These are phyloP conservation scores for Nasua narica DNA, from an alignment of 2,797 vertebrate species.

Conservation along the genomic window DNA sequence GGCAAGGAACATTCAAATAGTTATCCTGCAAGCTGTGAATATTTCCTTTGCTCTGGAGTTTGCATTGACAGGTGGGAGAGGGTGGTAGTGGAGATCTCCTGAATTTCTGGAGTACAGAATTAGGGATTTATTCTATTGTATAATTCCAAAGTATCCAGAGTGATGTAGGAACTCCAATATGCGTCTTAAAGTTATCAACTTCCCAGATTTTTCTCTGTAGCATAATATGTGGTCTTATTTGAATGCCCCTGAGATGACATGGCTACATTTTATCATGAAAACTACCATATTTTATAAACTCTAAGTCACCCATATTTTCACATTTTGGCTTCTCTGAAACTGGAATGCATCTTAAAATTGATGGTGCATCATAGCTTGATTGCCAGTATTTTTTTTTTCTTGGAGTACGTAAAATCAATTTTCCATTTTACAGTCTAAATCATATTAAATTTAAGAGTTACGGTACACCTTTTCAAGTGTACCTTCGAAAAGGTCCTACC, in stretches of 20 bases:
- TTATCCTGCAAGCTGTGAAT: neutral
- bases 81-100: neutral
- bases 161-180: neutral
- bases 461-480: neutral
- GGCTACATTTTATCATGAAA: neutral
- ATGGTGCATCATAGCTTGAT: neutral
- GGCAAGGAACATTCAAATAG: neutral
- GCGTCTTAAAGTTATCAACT: neutral
- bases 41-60: neutral
- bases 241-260: neutral
- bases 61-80: neutral
- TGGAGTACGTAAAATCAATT: neutral
- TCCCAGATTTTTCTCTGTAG: neutral
- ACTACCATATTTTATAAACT: neutral
- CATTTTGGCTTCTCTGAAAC: neutral
- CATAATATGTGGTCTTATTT: neutral
- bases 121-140: neutral
- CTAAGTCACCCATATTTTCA: neutral
- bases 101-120: neutral
- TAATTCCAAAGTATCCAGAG: neutral
- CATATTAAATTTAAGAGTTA: neutral
- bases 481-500: neutral
- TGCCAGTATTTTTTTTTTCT: neutral
- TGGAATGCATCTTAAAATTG: neutral
- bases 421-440: constrained; percentile 6